Conservation (phyloP, 2,888 invertebrate species). For the Amiota communis region DNA sequence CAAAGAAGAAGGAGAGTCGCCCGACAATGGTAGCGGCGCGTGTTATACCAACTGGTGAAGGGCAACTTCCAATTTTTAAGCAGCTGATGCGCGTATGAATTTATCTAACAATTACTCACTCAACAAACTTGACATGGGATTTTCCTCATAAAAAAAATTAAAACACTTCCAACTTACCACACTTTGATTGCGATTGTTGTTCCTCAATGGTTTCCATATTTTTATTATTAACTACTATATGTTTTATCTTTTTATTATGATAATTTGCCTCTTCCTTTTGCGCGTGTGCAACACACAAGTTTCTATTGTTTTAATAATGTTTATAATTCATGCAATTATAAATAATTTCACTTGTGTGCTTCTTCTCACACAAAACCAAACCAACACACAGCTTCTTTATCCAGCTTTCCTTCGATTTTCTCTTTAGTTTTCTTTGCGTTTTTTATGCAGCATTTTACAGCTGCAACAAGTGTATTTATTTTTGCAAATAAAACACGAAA, state of each 20-base stretch:
- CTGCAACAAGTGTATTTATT: not conserved
- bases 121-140: conserved; percentile 17
- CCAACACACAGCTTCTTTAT: conserved; percentile 7
- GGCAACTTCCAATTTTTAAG: not conserved
- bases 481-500: not conserved
- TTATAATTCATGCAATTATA: conserved; percentile 22
- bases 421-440: conserved; percentile 41
- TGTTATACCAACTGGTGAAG: not conserved
- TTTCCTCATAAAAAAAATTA: not conserved
- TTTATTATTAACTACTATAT: conserved; percentile 20
- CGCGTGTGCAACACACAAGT: not conserved
- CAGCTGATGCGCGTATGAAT: conserved; percentile 2
- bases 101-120: not conserved
- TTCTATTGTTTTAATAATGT: not conserved
- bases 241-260: conserved; percentile 40
- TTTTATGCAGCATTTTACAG: conserved; percentile 18
- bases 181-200: conserved; percentile 68
- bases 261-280: conserved; percentile 32
- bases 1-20: conserved; percentile 15
- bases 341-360: conserved; percentile 31
- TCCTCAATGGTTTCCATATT: conserved; percentile 70
- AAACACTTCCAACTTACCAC: conserved; percentile 47
- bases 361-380: conserved; percentile 47
- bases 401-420: conserved; percentile 26
- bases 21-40: not conserved